Evolutionary conservation across 2,888 invertebrate genomes (phyloP).

Genomic region (Yponomeuta malinellus): DNA sequence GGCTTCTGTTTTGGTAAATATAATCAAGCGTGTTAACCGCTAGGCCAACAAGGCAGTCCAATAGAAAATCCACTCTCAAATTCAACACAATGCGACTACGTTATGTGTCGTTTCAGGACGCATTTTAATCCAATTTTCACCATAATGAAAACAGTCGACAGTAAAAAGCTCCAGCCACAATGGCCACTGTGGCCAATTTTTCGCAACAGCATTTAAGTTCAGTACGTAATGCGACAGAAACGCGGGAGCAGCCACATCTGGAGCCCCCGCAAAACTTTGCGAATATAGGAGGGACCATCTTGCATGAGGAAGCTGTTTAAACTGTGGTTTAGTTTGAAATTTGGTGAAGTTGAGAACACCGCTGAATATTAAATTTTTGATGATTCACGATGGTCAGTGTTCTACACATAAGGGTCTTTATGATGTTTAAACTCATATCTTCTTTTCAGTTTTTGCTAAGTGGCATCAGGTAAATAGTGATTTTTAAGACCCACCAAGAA

Average conservation of each 20-base stretch:
- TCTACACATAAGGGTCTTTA: too few relatives aligned
- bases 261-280: not conserved
- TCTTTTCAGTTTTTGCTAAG: too few relatives aligned
- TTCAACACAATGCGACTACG: not conserved
- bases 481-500: too few relatives aligned
- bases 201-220: slow-evolving; percentile 11
- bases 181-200: slow-evolving; percentile 1
- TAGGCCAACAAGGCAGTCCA: not conserved
- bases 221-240: slow-evolving; percentile 8
- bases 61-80: not conserved
- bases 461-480: too few relatives aligned
- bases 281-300: not conserved
- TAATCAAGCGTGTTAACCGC: too few relatives aligned
- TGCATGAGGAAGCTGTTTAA: not conserved
- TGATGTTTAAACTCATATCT: too few relatives aligned
- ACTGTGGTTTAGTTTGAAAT: not conserved
- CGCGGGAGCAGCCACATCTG: not conserved
- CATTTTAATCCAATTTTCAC: not conserved
- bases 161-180: not conserved
- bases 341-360: not conserved
- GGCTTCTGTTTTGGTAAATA: too few relatives aligned
- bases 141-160: not conserved
- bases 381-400: too few relatives aligned
- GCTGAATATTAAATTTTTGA: too few relatives aligned
- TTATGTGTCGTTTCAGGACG: not conserved